Conservation (phyloP, 2,797 vertebrate genomes). For the Perodicticus potto region DNA sequence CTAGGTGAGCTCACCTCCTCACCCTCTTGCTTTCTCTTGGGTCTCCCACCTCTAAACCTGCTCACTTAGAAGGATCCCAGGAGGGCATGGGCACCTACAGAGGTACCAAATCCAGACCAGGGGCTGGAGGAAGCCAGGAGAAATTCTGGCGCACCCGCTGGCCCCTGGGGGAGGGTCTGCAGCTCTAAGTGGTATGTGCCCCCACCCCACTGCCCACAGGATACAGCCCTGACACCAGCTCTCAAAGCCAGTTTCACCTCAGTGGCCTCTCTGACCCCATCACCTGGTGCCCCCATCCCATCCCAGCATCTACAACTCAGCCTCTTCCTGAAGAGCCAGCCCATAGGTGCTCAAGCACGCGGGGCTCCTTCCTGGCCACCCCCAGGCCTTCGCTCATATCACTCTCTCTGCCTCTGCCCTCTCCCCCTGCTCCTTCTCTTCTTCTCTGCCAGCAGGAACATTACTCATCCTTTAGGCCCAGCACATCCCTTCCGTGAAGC, state of each 20-base stretch:
- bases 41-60: too few relatives aligned
- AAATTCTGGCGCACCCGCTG: background rate
- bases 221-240: background rate
- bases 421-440: background rate
- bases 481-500: background rate
- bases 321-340: background rate
- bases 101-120: background rate
- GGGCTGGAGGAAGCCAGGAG: background rate
- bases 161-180: background rate
- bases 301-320: background rate
- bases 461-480: conserved; percentile 36
- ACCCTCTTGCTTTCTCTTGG: background rate
- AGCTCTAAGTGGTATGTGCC: background rate
- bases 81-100: background rate
- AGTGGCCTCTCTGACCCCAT: background rate
- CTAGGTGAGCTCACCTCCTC: background rate
- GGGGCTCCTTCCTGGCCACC: background rate
- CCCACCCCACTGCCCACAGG: background rate
- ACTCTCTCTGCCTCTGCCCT: background rate
- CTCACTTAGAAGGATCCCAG: background rate
- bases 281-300: background rate
- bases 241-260: background rate
- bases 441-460: background rate
- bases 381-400: background rate
- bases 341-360: background rate